A percentile compares a stretch with the other conserved stretches of the same genome.
Evolutionary conservation across 2,797 vertebrate genomes (phyloP).

Genomic region (Sciurus vulgaris): DNA sequence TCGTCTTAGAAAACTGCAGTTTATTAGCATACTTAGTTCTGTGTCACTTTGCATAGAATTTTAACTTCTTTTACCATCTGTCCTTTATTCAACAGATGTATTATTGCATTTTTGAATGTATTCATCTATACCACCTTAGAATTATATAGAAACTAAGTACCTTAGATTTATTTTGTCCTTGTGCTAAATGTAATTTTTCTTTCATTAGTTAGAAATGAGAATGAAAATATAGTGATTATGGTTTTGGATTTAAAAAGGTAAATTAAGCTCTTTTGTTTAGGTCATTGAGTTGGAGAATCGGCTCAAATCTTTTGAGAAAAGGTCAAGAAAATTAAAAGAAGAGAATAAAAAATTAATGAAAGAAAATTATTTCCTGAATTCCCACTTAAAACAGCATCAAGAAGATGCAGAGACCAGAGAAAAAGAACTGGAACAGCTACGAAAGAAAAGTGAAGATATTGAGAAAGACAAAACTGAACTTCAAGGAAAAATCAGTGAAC

Average conservation of each 20-base stretch:
- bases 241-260: slow-evolving; percentile 66
- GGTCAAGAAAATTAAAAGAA: slow-evolving; percentile 90
- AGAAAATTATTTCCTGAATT: slow-evolving; percentile 89
- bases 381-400: slow-evolving; percentile 88
- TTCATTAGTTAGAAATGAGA: slow-evolving; percentile 71
- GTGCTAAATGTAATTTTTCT: slow-evolving; percentile 79
- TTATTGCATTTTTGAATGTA: slow-evolving; percentile 86
- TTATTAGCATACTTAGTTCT: slow-evolving; percentile 82
- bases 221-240: slow-evolving; percentile 62
- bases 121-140: slow-evolving; percentile 76
- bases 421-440: slow-evolving; percentile 88
- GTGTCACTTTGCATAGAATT: slow-evolving; percentile 84
- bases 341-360: slow-evolving; percentile 89
- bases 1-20: slow-evolving; percentile 76
- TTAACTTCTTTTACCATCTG: slow-evolving; percentile 86
- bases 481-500: slow-evolving; percentile 86
- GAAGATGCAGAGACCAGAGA: slow-evolving; percentile 86
- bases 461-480: slow-evolving; percentile 87
- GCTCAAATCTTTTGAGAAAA: slow-evolving; percentile 83
- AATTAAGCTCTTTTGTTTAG: slow-evolving; percentile 81
- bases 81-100: slow-evolving; percentile 86
- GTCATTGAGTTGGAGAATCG: slow-evolving; percentile 86
- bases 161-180: slow-evolving; percentile 84
- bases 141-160: slow-evolving; percentile 84
- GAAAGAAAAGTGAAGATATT: slow-evolving; percentile 87